A percentile compares a stretch with the other conserved stretches of the same genome.
These are phyloP conservation scores for Drosophila hamatofila DNA, from an alignment of 2,888 invertebrate genomes.

Conservation along the genomic window DNA sequence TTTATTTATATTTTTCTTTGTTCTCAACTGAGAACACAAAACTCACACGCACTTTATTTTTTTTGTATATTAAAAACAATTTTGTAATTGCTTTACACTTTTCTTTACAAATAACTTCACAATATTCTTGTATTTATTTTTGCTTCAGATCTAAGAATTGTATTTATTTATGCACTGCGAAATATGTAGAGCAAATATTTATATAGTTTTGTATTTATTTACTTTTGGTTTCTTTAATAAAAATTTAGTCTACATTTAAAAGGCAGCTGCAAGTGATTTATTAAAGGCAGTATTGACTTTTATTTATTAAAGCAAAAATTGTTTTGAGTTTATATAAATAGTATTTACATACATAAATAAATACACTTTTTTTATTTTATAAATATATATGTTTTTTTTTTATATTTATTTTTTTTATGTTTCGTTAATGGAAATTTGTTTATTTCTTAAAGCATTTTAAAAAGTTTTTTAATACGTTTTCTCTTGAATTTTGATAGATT, in stretches of 20 bases:
- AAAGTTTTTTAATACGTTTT: too few relatives aligned
- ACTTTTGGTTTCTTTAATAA: constrained; percentile 18
- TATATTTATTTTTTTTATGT: too few relatives aligned
- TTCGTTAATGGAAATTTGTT: too few relatives aligned
- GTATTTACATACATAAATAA: too few relatives aligned
- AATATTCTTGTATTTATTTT: not conserved
- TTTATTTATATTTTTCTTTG: not conserved
- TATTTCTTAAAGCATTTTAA: too few relatives aligned
- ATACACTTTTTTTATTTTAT: too few relatives aligned
- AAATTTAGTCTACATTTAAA: not conserved
- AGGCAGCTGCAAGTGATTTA: not conserved
- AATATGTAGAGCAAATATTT: constrained; percentile 14
- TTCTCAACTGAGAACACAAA: not conserved
- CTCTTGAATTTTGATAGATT: too few relatives aligned
- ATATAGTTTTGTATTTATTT: constrained; percentile 19
- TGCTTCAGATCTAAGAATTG: constrained; percentile 5
- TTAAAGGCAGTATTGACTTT: not conserved
- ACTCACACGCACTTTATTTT: not conserved
- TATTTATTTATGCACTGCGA: constrained; percentile 21
- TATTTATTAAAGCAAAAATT: too few relatives aligned
- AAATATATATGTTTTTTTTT: too few relatives aligned
- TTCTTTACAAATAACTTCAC: not conserved
- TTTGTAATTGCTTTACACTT: constrained; percentile 38
- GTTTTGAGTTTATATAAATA: too few relatives aligned
- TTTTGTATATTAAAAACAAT: constrained; percentile 30